A percentile compares a stretch with the other conserved stretches of the same genome.
Conservation (phyloP, 2,888 invertebrate species). For the Oegoconia quadripuncta region DNA sequence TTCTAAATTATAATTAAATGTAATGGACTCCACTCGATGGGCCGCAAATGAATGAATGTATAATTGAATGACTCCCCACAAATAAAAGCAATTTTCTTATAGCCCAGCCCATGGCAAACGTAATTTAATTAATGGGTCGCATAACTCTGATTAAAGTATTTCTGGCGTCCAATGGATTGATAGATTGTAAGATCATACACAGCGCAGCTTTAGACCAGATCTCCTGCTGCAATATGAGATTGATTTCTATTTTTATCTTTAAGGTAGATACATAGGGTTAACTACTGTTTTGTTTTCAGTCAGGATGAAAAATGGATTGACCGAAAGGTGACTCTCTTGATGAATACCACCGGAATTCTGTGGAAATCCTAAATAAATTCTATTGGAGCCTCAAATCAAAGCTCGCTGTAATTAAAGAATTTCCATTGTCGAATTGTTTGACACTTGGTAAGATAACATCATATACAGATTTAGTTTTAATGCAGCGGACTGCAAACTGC, state of each 20-base stretch:
- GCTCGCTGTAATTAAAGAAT: no score
- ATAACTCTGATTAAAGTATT: constrained; percentile 65
- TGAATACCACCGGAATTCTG: no score
- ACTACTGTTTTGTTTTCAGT: no score
- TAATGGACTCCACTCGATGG: constrained; percentile 62
- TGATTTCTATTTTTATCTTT: constrained; percentile 27
- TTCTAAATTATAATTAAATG: constrained; percentile 65
- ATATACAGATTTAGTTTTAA: no score
- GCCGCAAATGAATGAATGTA: constrained; percentile 62
- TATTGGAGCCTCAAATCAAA: no score
- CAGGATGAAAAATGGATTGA: no score
- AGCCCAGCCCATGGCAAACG: constrained; percentile 47
- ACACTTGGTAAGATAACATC: no score
- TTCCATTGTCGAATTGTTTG: no score
- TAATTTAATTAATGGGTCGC: constrained; percentile 67
- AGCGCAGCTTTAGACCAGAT: constrained; percentile 2
- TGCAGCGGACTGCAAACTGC: no score
- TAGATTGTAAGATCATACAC: neutral
- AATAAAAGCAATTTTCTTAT: constrained; percentile 70
- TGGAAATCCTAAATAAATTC: no score
- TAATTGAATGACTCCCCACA: constrained; percentile 66
- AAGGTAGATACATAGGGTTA: no score
- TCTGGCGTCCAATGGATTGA: constrained; percentile 22
- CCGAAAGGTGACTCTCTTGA: no score
- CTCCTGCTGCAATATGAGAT: neutral